Conservation (phyloP, 2,888 invertebrate genomes). For the Calameuta filiformis region DNA sequence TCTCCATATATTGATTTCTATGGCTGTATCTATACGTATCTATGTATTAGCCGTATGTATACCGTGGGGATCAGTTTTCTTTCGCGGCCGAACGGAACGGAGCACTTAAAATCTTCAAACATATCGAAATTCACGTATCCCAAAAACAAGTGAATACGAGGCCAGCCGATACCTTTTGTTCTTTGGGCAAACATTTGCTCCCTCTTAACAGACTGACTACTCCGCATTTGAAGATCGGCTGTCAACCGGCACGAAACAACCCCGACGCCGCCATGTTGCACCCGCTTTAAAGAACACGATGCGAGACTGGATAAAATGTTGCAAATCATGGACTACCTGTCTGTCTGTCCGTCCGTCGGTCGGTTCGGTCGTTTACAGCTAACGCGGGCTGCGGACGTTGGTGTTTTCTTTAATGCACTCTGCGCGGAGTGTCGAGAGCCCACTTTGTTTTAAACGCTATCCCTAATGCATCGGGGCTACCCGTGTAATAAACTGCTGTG, state of each 20-base stretch:
- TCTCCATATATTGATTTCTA: background rate
- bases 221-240: background rate
- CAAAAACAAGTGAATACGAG: constrained; percentile 42
- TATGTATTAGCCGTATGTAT: background rate
- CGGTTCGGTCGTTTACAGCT: background rate
- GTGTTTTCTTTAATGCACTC: constrained; percentile 33
- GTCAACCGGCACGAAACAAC: constrained; percentile 1
- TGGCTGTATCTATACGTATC: background rate
- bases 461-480: constrained; percentile 23
- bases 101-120: constrained; percentile 52
- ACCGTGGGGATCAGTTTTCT: constrained; percentile 31
- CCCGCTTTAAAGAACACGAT: constrained; percentile 38
- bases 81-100: constrained; percentile 14
- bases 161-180: constrained; percentile 52
- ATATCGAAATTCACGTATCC: constrained; percentile 51
- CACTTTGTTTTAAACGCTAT: constrained; percentile 37
- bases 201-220: constrained; percentile 5
- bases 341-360: constrained; percentile 35
- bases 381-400: constrained; percentile 3
- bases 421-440: constrained; percentile 17
- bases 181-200: constrained; percentile 55
- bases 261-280: constrained; percentile 39
- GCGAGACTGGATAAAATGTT: constrained; percentile 57
- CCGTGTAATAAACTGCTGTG: background rate
- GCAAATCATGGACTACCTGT: constrained; percentile 65